Base-by-base conservation (phyloP, 2,113 vertebrate genomes). In the Gymnorhina tibicen region DNA sequence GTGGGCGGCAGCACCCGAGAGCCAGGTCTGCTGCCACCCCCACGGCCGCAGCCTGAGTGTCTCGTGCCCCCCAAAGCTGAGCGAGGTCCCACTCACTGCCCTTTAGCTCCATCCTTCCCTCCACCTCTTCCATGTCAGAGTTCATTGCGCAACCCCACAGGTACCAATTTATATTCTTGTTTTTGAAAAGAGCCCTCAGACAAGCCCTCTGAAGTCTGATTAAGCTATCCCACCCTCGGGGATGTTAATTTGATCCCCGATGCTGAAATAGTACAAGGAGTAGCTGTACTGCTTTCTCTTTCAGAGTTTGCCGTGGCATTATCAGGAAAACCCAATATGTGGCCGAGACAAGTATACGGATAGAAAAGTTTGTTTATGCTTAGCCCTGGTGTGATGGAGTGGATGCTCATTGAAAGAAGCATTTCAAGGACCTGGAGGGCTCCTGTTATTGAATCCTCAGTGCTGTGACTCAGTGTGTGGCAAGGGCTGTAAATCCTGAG, bases 391-490 rank as follows among this genome's bases (percentile, higher is more conserved):
- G 90, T 95, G 95, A 95, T 94, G 92, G 87, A 96, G 95, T 94
- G 92, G 92, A 63, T 94, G 79, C 76, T 96, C 90, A 84, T 90
- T 92, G 93, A 93, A 94, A 96, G 92, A 67, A 95, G 92, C 91
- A 24, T 80, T 95, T 97, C 85, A 90, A 95, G 95, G 92, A 96
- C 92, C 91, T 88, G 90, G 75, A 97, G 89, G 95, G 85, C 75
- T 93, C 93, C 93, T 52, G 55, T 91, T 93, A 90, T 80, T 94
- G 88, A 94, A 96, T 90, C 90, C 90, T 90, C 82, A 28, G 69
- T 58, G 80, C 89, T 67, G 64, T 91, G 93, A 90, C 93, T 95
- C 90, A 67, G 75, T 91, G 90, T 92, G 95, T 86, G 88, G 96
- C 88, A 94, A 96, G 60, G 72, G 52, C 93, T 95, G 87, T 95